phyloP scores from a whole-genome alignment of 92 coral and sea anemone species.

The Zoanthus sansibaricus region DNA sequence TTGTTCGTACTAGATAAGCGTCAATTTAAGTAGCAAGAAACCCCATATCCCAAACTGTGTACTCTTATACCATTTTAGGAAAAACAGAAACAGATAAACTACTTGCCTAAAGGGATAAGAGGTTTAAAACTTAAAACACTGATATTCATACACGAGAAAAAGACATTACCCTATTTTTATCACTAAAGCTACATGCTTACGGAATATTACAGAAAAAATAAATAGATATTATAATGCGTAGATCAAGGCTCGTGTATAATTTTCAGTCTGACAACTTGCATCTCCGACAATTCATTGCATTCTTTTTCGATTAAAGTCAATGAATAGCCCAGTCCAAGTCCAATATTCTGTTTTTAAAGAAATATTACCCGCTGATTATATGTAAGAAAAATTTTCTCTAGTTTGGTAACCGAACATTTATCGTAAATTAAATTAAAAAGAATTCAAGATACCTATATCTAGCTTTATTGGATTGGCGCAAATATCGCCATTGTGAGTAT shows the following conservation, averaged over 20 bases:
- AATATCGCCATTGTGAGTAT: not conserved
- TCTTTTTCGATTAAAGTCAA: too few species aligned
- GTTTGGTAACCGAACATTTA: not conserved
- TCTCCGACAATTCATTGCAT: too few species aligned
- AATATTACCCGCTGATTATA: too few species aligned
- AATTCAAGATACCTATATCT: not conserved
- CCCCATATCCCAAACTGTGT: not conserved
- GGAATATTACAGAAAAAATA: not conserved
- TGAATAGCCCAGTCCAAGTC: too few species aligned
- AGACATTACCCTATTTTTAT: not conserved
- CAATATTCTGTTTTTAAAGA: too few species aligned
- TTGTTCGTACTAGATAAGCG: conserved; percentile 32
- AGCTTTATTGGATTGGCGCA: not conserved
- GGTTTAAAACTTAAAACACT: not conserved
- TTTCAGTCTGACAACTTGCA: not conserved
- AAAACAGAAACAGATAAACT: conserved; percentile 9
- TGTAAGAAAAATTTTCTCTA: too few species aligned
- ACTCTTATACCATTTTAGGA: conserved; percentile 36
- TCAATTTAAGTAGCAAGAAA: not conserved
- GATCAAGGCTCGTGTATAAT: not conserved
- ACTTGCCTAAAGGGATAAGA: conserved; percentile 22
- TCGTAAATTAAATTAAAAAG: not conserved
- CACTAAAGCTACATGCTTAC: not conserved
- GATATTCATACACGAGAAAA: not conserved
- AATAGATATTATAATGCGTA: not conserved